Evolutionary conservation across 2,797 vertebrate species (phyloP).

Genomic region (Scolopax bukidnonensis): DNA sequence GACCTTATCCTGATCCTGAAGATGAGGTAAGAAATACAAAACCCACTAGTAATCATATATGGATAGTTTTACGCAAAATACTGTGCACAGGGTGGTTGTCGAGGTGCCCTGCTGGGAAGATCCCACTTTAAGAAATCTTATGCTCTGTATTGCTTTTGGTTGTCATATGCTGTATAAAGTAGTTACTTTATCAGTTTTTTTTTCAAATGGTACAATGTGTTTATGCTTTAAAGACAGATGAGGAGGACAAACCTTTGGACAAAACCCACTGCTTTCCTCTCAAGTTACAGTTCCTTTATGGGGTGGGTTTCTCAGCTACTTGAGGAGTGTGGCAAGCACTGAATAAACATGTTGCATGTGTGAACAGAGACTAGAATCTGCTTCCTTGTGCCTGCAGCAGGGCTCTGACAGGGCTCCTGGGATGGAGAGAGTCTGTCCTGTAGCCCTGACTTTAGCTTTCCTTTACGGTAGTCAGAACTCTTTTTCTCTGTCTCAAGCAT

Average conservation of each 20-base stretch:
- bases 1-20: constrained; percentile 95
- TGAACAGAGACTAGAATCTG: neutral
- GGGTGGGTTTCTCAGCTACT: neutral
- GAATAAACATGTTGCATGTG: accelerated
- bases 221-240: neutral
- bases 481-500: neutral
- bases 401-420: neutral
- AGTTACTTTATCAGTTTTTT: neutral
- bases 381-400: neutral
- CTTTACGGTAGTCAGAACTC: neutral
- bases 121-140: neutral
- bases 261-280: neutral
- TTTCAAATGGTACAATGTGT: neutral
- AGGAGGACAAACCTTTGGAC: neutral
- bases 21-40: constrained; percentile 86
- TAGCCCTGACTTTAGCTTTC: neutral
- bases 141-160: accelerated
- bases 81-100: neutral
- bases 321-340: neutral
- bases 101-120: neutral
- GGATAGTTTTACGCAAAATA: neutral
- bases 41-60: neutral
- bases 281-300: neutral
- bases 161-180: neutral
- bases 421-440: neutral